phyloP scores from a whole-genome alignment of 2,113 vertebrate species.

The Pseudonaja textilis region DNA sequence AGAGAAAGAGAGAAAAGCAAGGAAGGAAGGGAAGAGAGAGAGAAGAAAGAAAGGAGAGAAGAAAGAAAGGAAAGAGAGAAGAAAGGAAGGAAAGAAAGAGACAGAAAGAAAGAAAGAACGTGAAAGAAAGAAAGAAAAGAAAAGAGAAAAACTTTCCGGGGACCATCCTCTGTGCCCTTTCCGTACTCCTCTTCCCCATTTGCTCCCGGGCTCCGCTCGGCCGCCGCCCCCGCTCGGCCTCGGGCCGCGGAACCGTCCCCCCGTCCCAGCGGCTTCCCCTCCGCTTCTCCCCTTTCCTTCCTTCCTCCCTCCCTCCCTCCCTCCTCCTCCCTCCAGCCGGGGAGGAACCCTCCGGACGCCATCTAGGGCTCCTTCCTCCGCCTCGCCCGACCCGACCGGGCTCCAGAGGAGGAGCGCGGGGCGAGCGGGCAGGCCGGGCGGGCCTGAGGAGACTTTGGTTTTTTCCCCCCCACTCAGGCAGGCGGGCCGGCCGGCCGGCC shows the following conservation, averaged over 20 bases:
- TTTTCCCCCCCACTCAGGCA: no score
- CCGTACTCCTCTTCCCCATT: not conserved
- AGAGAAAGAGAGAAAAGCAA: no score
- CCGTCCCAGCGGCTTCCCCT: not conserved
- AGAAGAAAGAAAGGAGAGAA: no score
- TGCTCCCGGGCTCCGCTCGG: no score
- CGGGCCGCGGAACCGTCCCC: not conserved
- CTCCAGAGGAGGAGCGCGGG: not conserved
- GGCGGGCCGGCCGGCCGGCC: not conserved
- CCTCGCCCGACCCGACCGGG: not conserved
- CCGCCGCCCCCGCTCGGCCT: not conserved
- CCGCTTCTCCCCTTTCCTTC: no score
- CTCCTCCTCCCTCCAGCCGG: not conserved
- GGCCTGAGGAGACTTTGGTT: not conserved
- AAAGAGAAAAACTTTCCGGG: no score
- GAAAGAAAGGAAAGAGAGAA: not conserved
- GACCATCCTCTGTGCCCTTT: not conserved
- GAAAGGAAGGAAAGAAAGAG: not conserved
- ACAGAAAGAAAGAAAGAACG: no score
- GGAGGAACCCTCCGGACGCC: not conserved
- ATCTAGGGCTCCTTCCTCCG: not conserved
- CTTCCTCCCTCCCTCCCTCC: no score
- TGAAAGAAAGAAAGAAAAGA: no score
- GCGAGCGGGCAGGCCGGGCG: constrained; percentile 62
- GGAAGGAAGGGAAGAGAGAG: no score